Base-by-base conservation (phyloP, 2,113 vertebrate species). In the Mandrillus leucophaeus region DNA sequence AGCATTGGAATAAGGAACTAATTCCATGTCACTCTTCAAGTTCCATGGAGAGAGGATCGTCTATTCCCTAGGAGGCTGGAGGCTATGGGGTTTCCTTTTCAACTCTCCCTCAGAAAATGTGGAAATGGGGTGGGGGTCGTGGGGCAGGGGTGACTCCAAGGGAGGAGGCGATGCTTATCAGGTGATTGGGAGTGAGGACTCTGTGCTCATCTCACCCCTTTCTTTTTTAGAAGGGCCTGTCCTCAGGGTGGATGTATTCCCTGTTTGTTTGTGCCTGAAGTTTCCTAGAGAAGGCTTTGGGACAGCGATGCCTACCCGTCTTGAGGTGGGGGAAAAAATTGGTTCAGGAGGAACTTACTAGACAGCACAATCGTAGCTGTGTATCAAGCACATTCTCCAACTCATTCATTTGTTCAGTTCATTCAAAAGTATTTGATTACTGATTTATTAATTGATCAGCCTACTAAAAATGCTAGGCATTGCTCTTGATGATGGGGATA, bases 121-220 rank as follows among this genome's bases (percentile, higher is more conserved):
- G n/a, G 35, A 22, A 23, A 8, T 48, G 5, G 17, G 1, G 5
- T 43, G 17, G 3, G 22, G 48, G 38, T 2, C 0, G 0, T 70
- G 12, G 55, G 35, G 61, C 5, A 8, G 9, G 76, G 16, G 73
- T 66, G 5, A 0, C 55, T 1, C 16, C 5, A 2, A 0, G 40
- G 38, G 16, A 50, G 48, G 48, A 12, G 12, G 32, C 27, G 12
- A 22, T 45, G 12, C 38, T 16, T 16, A 3, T 9, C 40, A 10
- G 7, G 2, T 30, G 18, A 8, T 30, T 45, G 40, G 35, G 22
- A 12, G 78, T 25, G 30, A 48, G 45, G 40, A 40, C 23, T 35
- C 30, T 3, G 1, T 2, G 45, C 55, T 35, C 2, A 5, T 16
- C 13, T 22, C 8, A 23, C 8, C 80, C 40, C n/a, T 72, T 32